These are phyloP conservation scores for Pseudomugil tenellus DNA, from an alignment of 2,797 vertebrate genomes.

Conservation along the genomic window DNA sequence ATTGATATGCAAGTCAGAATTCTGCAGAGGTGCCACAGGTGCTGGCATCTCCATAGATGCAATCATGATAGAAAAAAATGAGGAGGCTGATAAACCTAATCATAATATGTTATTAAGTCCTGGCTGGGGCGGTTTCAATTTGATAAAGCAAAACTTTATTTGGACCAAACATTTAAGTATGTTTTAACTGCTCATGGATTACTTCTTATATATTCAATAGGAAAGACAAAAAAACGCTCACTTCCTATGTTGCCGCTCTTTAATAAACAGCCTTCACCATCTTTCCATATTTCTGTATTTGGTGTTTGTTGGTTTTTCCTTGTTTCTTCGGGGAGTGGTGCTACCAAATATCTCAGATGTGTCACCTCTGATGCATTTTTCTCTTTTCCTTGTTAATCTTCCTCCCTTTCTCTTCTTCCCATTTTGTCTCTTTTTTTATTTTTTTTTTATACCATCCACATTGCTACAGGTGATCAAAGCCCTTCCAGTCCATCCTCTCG, in stretches of 20 bases:
- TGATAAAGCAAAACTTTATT: neutral
- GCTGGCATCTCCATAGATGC: constrained; percentile 39
- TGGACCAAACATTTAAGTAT: neutral
- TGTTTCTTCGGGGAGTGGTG: constrained; percentile 54
- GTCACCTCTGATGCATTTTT: constrained; percentile 74
- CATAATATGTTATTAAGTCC: neutral
- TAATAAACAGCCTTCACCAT: constrained; percentile 11
- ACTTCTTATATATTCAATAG: neutral
- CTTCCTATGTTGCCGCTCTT: constrained; percentile 10
- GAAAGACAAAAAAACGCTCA: neutral
- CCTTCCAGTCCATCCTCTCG: constrained; percentile 84
- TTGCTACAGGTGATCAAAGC: constrained; percentile 86
- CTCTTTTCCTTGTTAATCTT: constrained; percentile 45
- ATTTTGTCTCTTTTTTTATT: too few species aligned
- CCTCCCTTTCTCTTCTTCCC: constrained; percentile 27
- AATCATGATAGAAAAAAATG: constrained; percentile 4
- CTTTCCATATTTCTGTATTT: constrained; percentile 15
- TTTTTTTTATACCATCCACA: constrained; percentile 53
- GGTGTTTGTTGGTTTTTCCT: neutral
- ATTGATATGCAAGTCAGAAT: constrained; percentile 70
- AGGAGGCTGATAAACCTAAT: neutral
- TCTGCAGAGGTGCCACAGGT: constrained; percentile 65
- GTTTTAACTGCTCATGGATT: neutral
- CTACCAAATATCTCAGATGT: constrained; percentile 61
- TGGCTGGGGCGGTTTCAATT: neutral